Base-by-base conservation (phyloP, 2,113 vertebrate species). In the Phalacrocorax pelagicus region DNA sequence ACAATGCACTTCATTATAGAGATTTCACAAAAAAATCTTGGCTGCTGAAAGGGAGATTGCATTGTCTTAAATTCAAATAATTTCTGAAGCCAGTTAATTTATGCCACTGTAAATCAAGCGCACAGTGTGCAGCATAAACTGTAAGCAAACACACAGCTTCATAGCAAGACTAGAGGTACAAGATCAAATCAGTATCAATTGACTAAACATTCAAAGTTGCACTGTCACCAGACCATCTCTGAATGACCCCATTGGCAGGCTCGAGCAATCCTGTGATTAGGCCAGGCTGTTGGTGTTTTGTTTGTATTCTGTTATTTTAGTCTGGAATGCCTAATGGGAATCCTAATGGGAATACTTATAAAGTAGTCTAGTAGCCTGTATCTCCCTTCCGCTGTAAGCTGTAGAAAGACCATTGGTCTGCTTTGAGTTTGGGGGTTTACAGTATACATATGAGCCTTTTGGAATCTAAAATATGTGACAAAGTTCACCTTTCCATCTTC, bases 11-110 rank as follows among this genome's bases (percentile, higher is more conserved):
- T 72, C 17, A 58, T 15, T 61, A 20, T 54, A 80, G 54, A n/a
- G 20, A 55, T 93, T 93, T 88, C 81, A 88, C 29, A 23, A 62
- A 63, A 73, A 83, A 49, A 65, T 8, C 36, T 32, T 77, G 21
- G 44, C 62, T 73, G 27, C 71, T 70, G 54, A 79, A 72, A 86
- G 30, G 44, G 38, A 90, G 24, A 49, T 61, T 62, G 42, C 47
- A 38, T 7, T 62, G 24, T 82, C 63, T 94, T 77, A 71, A 81
- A 70, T 63, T 74, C 58, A 57, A 77, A 36, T 73, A 1, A 2
- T 24, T 94, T 93, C 46, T 88, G 75, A 92, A 94, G 58, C 22
- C 63, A 86, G 36, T 62, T 88, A 88, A 66, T 86, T 88, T 73
- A 77, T 0, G 0, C 30, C 24, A 38, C 34, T 83, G 36, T 77